Evolutionary conservation across 2,797 vertebrate genomes (phyloP), one percentile per base, ranked within the genome.

Genomic region (Choloepus didactylus): DNA sequence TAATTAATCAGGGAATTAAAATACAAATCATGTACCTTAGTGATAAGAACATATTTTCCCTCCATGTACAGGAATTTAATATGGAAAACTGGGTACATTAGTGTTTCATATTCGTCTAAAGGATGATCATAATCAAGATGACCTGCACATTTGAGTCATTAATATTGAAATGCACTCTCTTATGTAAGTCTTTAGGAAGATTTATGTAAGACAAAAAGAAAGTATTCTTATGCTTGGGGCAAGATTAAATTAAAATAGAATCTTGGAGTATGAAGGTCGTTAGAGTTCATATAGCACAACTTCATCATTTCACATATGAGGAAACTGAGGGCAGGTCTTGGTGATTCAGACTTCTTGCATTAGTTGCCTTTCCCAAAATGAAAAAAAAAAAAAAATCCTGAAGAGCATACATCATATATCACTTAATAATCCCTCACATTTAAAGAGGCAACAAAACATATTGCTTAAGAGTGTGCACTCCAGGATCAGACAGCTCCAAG

Each of bases 211-310:
- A 95, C 46, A 80, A 64, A 94, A 84, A 89, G 66, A 85, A 77
- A 83, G 21, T 89, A 29, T 93, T 89, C 75, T 84, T 91, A 91
- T 69, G 76, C 88, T 90, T 73, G 76, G 46, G 83, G 91, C 79
- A 92, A 97, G 41, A 92, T 87, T 95, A 96, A 96, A 97, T 94
- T 95, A 96, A 93, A 95, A 92, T 77, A 72, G 82, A 89, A 97
- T 89, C 35, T 96, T 80, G 19, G 60, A 9, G 29, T 60, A 81
- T 29, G 44, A 87, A 73, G 9, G 62, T 82, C 87, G 84, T 96
- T 79, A 59, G 89, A 72, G 67, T 85, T 93, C 77, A 87, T 41
- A 66, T 35, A 70, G 66, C 60, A 46, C 44, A 96, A 38, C 60
- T 64, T 80, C 44, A n/a, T 96, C 87, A 72, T 70, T 95, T 96